Percentiles rank a stretch among this genome's conserved stretches.
Evolutionary conservation across 2,888 invertebrate species (phyloP).

Genomic region (Lithophane socia): DNA sequence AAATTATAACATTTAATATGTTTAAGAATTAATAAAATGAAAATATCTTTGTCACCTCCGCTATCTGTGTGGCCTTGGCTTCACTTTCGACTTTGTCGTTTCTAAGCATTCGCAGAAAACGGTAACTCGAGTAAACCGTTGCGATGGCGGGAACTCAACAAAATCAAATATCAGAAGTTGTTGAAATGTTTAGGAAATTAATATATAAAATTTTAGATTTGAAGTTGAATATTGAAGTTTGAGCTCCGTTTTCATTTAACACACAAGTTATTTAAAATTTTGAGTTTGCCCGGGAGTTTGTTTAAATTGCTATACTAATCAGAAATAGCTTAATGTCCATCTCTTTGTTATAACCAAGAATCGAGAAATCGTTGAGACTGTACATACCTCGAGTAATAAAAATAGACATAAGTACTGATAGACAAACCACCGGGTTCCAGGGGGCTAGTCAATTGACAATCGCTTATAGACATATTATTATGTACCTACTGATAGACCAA

Average conservation of each 20-base stretch:
- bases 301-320: background rate
- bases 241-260: slow-evolving; percentile 13
- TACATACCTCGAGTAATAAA: background rate
- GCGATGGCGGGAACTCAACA: slow-evolving; percentile 30
- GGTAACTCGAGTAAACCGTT: slow-evolving; percentile 36
- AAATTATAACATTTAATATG: too few species aligned
- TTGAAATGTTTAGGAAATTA: slow-evolving; percentile 52
- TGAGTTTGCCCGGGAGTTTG: background rate
- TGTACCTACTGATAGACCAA: background rate
- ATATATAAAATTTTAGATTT: slow-evolving; percentile 42
- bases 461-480: too few species aligned
- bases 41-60: background rate
- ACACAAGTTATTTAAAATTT: slow-evolving; percentile 4
- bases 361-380: background rate
- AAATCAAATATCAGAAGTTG: slow-evolving; percentile 51
- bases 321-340: background rate
- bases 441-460: background rate
- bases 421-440: background rate
- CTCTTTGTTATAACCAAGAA: too few species aligned
- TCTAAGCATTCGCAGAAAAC: slow-evolving; percentile 33
- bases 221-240: slow-evolving; percentile 31
- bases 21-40: too few species aligned
- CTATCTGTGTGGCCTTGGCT: background rate
- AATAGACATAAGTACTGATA: too few species aligned
- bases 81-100: slow-evolving; percentile 39